phyloP scores from a whole-genome alignment of 2,113 vertebrate genomes.

The Collichthys lucidus region DNA sequence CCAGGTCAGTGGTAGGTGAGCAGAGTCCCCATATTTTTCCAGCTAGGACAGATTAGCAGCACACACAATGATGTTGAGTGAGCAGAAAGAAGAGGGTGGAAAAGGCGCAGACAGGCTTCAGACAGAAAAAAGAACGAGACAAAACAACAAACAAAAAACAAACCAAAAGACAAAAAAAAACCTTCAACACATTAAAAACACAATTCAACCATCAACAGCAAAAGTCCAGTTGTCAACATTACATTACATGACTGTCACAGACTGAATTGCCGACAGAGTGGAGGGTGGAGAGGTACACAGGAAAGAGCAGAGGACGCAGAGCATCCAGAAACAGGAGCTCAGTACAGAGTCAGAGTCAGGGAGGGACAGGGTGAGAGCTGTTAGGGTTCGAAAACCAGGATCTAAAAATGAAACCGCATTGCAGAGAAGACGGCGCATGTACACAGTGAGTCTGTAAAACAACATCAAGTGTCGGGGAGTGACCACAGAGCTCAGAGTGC shows the following conservation, averaged over 20 bases:
- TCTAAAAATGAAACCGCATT: slow-evolving; percentile 57
- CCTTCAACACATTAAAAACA: slow-evolving; percentile 75
- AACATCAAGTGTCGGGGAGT: slow-evolving; percentile 42
- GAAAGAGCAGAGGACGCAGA: slow-evolving; percentile 42
- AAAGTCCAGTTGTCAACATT: slow-evolving; percentile 79
- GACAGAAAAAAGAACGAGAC: slow-evolving; percentile 46
- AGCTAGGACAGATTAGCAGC: slow-evolving; percentile 41
- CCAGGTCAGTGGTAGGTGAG: slow-evolving; percentile 32
- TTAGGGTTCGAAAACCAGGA: slow-evolving; percentile 23
- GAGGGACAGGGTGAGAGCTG: slow-evolving; percentile 5
- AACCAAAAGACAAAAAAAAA: slow-evolving; percentile 61
- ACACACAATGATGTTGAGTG: slow-evolving; percentile 66
- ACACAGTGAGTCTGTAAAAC: slow-evolving; percentile 67
- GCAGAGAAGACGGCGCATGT: slow-evolving; percentile 46
- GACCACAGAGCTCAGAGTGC: slow-evolving; percentile 62
- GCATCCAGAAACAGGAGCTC: slow-evolving; percentile 57
- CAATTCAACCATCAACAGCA: slow-evolving; percentile 76
- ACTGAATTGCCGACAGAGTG: slow-evolving; percentile 55
- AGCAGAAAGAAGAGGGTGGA: slow-evolving; percentile 41
- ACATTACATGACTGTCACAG: slow-evolving; percentile 68
- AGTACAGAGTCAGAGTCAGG: slow-evolving; percentile 42
- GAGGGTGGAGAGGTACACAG: slow-evolving; percentile 41
- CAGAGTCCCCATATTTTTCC: slow-evolving; percentile 24
- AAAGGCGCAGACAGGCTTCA: slow-evolving; percentile 74
- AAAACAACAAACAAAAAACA: slow-evolving; percentile 50